Base-by-base conservation (phyloP, 2,797 vertebrate species). In the Lophotriccus pileatus region DNA sequence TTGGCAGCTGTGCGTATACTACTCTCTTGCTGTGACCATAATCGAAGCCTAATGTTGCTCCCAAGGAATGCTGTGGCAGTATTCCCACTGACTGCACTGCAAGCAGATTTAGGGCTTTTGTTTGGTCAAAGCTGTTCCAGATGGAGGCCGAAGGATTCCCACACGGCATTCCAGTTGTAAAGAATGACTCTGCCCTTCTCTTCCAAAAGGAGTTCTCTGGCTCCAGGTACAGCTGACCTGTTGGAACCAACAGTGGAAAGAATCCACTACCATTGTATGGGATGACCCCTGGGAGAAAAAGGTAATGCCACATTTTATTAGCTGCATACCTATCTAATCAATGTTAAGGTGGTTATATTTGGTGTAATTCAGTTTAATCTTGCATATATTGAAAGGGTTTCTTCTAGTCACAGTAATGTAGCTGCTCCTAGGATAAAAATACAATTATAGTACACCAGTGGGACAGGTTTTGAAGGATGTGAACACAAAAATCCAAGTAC, bases 41-140 rank as follows among this genome's bases (percentile, higher is more conserved):
- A 95, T 95, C 89, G 34, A 93, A 95, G 95, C 89, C 91, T 94
- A 96, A 93, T 96, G 91, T 53, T 92, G 73, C 79, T 96, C 93
- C 93, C 87, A 92, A 91, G 95, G 93, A 96, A 96, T 92, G 86
- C 69, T 36, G 83, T 96, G 96, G 93, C 94, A 96, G 41, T 78
- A 96, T 95, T 95, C 96, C 94, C 93, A 93, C 76, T 0, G 1
- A 90, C 82, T 91, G 59, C 70, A 92, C 55, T 72, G 78, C 1
- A 2, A 94, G 73, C 18, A 3, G 91, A 95, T 84, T 37, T 93
- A 78, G 63, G 47, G 81, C 92, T 73, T 97, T 96, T 97, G 94
- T 97, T 96, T 95, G 77, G 87, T 84, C 73, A 94, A 96, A 96
- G 90, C 85, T 93, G 74, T 93, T 97, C 95, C 95, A 96, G 95